Evolutionary conservation across 1,140 invertebrate species (phyloP), one percentile per base, ranked within the genome.

Genomic region (Eupeodes corollae): DNA sequence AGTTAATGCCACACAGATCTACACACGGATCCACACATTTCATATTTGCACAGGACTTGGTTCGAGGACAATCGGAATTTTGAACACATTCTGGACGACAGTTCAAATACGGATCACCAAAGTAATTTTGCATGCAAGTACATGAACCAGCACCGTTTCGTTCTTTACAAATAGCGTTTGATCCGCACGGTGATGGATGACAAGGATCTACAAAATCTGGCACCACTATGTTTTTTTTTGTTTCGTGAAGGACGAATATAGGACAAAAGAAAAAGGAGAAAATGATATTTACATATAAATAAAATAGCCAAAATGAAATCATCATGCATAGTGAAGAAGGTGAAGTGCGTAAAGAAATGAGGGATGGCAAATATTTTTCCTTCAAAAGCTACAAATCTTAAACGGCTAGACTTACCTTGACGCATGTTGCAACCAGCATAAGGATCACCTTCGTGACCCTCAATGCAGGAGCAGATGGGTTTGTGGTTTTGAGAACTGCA

Each of bases 81-180:
- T 85, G 80, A n/a, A 86, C 75, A 63, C 86, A 89, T 71, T 88
- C 84, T 13, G 84, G 84, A 58, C 83, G 75, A 62, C 86, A 88
- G 40, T 84, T 82, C 47, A 77, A 71, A 54, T 90, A 87, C 3
- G 88, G 86, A 73, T 91, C 86, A 42, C 88, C 88, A 54, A 78
- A 79, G 67, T 87, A 91, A 51, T 86, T 83, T 48, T 81, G 74
- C 53, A 86, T 61, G 68, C 88, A 91, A 48, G 75, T 79, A 66
- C 88, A 91, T 44, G 84, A 84, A 51, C 86, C 82, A 55, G 77
- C 82, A 57, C 82, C 83, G 54, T 83, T 79, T 54, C 73, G 73
- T 69, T 89, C 84, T 58, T 78, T 80, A 70, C 88, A 91, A 47
- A 88, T 70, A 38, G 83, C 80, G 69, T 88, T 88, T 32, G 79